Evolutionary conservation across 2,888 invertebrate species (phyloP).

Genomic region (Lasioglossum malachurum): DNA sequence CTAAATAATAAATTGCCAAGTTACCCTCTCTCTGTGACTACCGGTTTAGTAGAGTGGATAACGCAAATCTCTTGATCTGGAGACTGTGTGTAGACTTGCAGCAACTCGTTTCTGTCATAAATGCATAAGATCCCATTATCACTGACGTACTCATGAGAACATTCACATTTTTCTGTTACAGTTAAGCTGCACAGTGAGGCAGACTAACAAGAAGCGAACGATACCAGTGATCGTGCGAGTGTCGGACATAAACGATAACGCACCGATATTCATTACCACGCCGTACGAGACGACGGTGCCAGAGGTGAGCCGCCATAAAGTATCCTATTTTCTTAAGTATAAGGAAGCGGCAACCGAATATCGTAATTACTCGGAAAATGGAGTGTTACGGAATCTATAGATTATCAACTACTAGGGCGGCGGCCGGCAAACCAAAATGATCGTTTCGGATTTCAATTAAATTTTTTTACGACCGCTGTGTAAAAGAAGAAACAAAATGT

Average conservation of each 20-base stretch:
- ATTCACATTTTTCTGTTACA: conserved; percentile 82
- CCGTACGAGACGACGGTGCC: conserved; percentile 94
- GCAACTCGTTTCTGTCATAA: too few relatives aligned
- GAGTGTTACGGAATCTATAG: conserved; percentile 20
- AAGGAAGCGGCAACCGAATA: conserved; percentile 29
- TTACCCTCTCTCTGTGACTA: too few relatives aligned
- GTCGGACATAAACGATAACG: conserved; percentile 96
- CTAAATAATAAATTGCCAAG: too few relatives aligned
- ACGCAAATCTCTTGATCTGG: too few relatives aligned
- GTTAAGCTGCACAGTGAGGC: conserved; percentile 93
- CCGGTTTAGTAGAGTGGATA: too few relatives aligned
- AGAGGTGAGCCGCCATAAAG: conserved; percentile 88
- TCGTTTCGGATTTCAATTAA: conserved; percentile 51
- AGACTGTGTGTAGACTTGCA: too few relatives aligned
- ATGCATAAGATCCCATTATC: too few relatives aligned
- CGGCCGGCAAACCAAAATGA: neutral
- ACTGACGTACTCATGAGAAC: neutral
- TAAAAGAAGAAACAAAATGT: neutral
- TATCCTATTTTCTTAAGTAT: conserved; percentile 4
- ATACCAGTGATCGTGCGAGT: conserved; percentile 96
- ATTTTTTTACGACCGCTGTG: conserved; percentile 10
- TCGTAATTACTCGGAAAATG: conserved; percentile 22
- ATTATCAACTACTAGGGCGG: neutral
- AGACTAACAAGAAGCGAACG: conserved; percentile 92
- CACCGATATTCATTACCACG: conserved; percentile 92